Evolutionary conservation across 1,140 invertebrate genomes (phyloP).

Genomic region (Camponotus pennsylvanicus): DNA sequence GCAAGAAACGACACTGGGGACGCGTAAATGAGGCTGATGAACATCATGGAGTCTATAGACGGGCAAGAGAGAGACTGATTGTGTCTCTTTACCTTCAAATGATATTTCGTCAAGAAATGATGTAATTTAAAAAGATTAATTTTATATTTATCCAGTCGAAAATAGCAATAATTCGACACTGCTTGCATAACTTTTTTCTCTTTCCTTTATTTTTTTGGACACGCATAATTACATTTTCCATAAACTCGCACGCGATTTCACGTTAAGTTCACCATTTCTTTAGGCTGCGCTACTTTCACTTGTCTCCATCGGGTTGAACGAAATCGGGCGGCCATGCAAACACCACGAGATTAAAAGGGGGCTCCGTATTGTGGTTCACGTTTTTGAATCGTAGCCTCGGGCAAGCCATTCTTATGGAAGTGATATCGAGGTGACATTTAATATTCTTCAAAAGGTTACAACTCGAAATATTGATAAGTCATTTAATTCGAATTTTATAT

Average conservation of each 20-base stretch:
- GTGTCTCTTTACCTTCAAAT: constrained; percentile 11
- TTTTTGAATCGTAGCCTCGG: constrained; percentile 65
- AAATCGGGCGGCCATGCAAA: constrained; percentile 81
- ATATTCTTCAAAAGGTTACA: constrained; percentile 67
- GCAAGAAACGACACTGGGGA: constrained; percentile 3
- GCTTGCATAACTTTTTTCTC: neutral
- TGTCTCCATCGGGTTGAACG: constrained; percentile 64
- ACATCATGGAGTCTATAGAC: neutral
- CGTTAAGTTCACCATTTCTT: constrained; percentile 51
- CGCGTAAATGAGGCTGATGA: constrained; percentile 20
- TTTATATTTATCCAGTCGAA: neutral
- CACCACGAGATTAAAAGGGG: constrained; percentile 85
- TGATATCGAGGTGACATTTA: constrained; percentile 70
- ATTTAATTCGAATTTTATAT: constrained; percentile 27
- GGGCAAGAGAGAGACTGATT: constrained; percentile 12
- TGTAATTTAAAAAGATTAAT: neutral
- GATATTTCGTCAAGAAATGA: neutral
- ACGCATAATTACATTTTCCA: constrained; percentile 82
- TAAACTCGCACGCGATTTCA: constrained; percentile 60
- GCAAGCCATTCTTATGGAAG: constrained; percentile 54
- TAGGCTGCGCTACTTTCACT: constrained; percentile 75
- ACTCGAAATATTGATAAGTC: neutral
- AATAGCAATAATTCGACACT: neutral
- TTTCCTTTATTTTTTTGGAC: neutral
- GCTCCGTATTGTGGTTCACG: constrained; percentile 62